Base-by-base conservation (phyloP, 2,888 invertebrate genomes). In the Leptodirus hochenwartii region DNA sequence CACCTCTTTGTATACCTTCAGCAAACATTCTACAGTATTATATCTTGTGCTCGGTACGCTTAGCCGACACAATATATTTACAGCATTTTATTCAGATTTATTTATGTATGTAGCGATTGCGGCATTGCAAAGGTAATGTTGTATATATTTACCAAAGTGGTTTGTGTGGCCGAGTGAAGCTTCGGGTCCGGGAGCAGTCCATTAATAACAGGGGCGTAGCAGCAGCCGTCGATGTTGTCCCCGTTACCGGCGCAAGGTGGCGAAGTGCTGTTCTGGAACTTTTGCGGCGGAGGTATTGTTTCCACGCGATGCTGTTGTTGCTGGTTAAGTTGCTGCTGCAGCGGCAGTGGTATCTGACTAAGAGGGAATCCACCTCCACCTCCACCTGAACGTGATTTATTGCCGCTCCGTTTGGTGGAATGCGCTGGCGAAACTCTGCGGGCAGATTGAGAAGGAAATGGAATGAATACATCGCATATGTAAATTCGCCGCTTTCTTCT, bases 91-190 rank as follows among this genome's bases (percentile, higher is more conserved):
- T n/a, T n/a, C n/a, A n/a, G n/a, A n/a, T n/a, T n/a, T n/a, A n/a
- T n/a, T n/a, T n/a, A n/a, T n/a, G n/a, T n/a, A n/a, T n/a, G n/a
- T n/a, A n/a, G n/a, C n/a, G n/a, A n/a, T n/a, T n/a, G n/a, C n/a
- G n/a, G n/a, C n/a, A n/a, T n/a, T n/a, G n/a, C n/a, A n/a, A n/a
- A n/a, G n/a, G n/a, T n/a, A n/a, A n/a, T n/a, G n/a, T n/a, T n/a
- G n/a, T n/a, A n/a, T n/a, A n/a, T n/a, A 61, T 71, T 66, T 59
- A 80, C 80, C 61, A 80, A 66, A 46, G 80, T 80, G 33, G 80
- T 80, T 59, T 80, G 77, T 25, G 76, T 76, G 36, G 76, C 74
- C 39, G 70, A 69, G 33, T 65, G 66, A 39, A 62, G 65, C n/a
- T n/a, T n/a, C n/a, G n/a, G 65, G 33, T 49, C 62, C 27, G 30